Evolutionary conservation across 2,888 invertebrate genomes (phyloP).

Genomic region (Drosophila pseudotalamancana): DNA sequence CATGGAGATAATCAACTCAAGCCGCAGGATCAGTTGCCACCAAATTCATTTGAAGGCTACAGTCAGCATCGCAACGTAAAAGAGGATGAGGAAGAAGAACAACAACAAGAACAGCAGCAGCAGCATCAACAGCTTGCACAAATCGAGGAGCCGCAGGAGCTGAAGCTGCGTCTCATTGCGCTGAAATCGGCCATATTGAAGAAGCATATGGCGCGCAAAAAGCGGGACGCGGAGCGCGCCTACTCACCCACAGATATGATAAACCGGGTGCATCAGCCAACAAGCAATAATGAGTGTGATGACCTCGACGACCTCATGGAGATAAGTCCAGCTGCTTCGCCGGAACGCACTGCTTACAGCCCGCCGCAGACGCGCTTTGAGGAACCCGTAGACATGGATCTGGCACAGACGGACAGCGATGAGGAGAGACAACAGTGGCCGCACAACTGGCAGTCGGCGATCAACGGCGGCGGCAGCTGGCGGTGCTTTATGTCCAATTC

Average conservation of each 20-base stretch:
- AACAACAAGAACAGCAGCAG: conserved; percentile 38
- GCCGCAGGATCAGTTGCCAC: not conserved
- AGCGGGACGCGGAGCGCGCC: conserved; percentile 82
- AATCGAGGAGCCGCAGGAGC: conserved; percentile 45
- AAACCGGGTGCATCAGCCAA: conserved; percentile 63
- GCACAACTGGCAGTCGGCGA: conserved; percentile 35
- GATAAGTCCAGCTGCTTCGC: conserved; percentile 83
- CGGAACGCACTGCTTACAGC: conserved; percentile 64
- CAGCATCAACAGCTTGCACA: conserved; percentile 65
- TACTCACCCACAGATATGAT: conserved; percentile 84
- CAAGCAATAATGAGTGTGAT: conserved; percentile 49
- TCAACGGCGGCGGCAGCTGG: conserved; percentile 57
- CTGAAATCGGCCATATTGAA: conserved; percentile 83
- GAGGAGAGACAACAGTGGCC: conserved; percentile 52
- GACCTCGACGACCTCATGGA: conserved; percentile 76
- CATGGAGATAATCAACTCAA: not conserved
- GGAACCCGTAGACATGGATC: conserved; percentile 83
- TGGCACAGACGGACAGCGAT: conserved; percentile 83
- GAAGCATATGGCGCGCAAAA: conserved; percentile 82
- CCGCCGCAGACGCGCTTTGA: conserved; percentile 42
- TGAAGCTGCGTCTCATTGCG: conserved; percentile 81
- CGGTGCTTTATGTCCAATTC: conserved; percentile 47
- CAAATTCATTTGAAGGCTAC: conserved; percentile 11
- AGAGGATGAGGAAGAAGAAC: conserved; percentile 57
- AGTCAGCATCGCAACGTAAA: conserved; percentile 6